Percentiles rank a stretch among this genome's conserved stretches.
Conservation (phyloP, 2,888 invertebrate genomes). For the Microctonus brassicae region DNA sequence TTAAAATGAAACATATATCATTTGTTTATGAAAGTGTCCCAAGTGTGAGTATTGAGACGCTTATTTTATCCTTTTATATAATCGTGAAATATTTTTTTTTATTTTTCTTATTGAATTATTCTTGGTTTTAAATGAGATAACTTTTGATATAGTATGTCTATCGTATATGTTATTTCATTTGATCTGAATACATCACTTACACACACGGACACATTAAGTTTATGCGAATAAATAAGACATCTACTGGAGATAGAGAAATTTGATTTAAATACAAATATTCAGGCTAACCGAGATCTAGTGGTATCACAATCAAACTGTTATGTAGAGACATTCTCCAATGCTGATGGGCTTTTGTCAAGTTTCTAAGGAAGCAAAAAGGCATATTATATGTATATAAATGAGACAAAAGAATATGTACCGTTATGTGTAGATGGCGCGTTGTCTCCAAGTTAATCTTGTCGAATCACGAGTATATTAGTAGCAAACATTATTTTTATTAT, state of each 20-base stretch:
- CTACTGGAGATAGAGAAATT: conserved; percentile 43
- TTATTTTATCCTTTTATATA: neutral
- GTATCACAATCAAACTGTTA: conserved; percentile 38
- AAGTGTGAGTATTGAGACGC: neutral
- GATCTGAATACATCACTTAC: conserved; percentile 26
- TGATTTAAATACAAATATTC: conserved; percentile 56
- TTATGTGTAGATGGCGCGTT: conserved; percentile 10
- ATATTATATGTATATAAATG: conserved; percentile 15
- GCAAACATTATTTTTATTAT: no score
- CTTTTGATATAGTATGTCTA: neutral
- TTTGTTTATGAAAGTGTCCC: no score
- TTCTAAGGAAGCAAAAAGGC: conserved; percentile 25
- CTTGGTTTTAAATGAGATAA: neutral
- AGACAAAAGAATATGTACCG: conserved; percentile 26
- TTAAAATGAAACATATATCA: neutral
- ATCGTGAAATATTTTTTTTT: no score
- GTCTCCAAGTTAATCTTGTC: neutral
- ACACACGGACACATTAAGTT: conserved; percentile 1
- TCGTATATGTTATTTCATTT: neutral
- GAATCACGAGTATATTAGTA: neutral
- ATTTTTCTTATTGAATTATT: neutral
- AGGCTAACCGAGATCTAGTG: conserved; percentile 45
- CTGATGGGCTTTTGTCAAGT: conserved; percentile 24
- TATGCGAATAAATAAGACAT: conserved; percentile 25
- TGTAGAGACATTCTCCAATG: conserved; percentile 16